phyloP scores from a whole-genome alignment of 2,797 vertebrate genomes.

The Meriones psammophilus region DNA sequence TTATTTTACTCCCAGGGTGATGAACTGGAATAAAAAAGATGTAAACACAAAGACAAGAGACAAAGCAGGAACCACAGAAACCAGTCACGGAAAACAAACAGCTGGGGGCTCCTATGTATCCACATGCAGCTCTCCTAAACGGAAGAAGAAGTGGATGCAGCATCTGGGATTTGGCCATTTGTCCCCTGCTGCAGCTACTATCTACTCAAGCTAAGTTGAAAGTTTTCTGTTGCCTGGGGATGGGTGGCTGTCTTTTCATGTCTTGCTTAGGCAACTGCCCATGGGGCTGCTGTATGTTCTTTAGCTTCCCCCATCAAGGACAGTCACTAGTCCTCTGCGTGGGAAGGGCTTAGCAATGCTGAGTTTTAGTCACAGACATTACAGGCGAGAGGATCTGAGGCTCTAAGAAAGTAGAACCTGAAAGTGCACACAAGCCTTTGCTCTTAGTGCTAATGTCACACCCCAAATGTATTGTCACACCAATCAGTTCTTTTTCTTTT shows the following conservation, averaged over 20 bases:
- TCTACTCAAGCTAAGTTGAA: neutral
- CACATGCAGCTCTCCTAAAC: conserved; percentile 64
- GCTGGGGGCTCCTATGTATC: conserved; percentile 16
- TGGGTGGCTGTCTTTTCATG: neutral
- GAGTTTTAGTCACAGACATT: neutral
- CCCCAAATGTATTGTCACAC: neutral
- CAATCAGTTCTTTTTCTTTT: neutral
- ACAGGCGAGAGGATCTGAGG: neutral
- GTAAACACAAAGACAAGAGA: conserved; percentile 84
- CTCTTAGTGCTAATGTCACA: neutral
- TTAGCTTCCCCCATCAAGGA: neutral
- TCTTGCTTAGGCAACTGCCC: neutral
- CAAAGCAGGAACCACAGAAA: conserved; percentile 81
- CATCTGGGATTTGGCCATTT: neutral
- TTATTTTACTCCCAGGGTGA: conserved; percentile 97
- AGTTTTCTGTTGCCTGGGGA: neutral
- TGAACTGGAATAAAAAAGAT: conserved; percentile 93
- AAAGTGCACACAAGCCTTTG: neutral
- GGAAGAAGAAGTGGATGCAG: conserved; percentile 12
- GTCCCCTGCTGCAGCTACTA: neutral
- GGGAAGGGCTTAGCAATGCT: neutral
- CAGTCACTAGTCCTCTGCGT: neutral
- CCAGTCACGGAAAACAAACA: conserved; percentile 77
- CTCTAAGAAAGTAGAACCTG: neutral
- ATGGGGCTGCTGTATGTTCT: neutral